Base-by-base conservation (phyloP, 2,888 invertebrate genomes). In the Osmoderma eremita region DNA sequence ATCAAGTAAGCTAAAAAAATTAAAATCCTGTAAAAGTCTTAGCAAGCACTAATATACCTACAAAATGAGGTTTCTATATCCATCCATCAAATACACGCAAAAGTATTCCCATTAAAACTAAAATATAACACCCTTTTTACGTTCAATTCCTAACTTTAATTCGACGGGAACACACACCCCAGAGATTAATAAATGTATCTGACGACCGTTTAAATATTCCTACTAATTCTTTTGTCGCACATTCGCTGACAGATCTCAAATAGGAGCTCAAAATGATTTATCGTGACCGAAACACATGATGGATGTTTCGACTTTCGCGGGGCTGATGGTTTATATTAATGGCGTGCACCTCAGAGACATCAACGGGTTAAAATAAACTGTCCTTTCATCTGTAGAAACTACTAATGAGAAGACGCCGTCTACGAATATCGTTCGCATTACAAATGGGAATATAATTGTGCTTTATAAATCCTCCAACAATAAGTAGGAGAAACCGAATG, bases 381-480 rank as follows among this genome's bases (percentile, higher is more conserved):
- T 58, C 56, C 50, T 49, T 65, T 65, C 58, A 39, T 56, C 65
- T 65, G 20, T 38, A 41, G 18, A 41, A 39, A 41, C 49, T 42
- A 41, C 65, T 65, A 65, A 65, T 58, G 65, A 58, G 49, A 36
- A 39, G 49, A 39, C 39, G 42, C 17, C 49, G 48, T 49, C 45
- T 58, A 15, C 45, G 39, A 38, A 65, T 48, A 65, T 48, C 49
- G 48, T 56, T 58, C 56, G 49, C 65, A 36, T 65, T 56, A 58
- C 56, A 65, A 65, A 65, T 56, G 56, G 17, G 58, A 58, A 58
- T 58, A 56, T 65, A 65, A 65, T 65, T 65, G 65, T 61, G 36
- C 58, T 61, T 61, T 58, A 42, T 58, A 61, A 45, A 61, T 61
- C 45, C 45, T 56, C 41, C 22, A 61, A n/a, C n/a, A n/a, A n/a